Evolutionary conservation across 2,797 vertebrate species (phyloP).

Genomic region (Scleropages formosus): DNA sequence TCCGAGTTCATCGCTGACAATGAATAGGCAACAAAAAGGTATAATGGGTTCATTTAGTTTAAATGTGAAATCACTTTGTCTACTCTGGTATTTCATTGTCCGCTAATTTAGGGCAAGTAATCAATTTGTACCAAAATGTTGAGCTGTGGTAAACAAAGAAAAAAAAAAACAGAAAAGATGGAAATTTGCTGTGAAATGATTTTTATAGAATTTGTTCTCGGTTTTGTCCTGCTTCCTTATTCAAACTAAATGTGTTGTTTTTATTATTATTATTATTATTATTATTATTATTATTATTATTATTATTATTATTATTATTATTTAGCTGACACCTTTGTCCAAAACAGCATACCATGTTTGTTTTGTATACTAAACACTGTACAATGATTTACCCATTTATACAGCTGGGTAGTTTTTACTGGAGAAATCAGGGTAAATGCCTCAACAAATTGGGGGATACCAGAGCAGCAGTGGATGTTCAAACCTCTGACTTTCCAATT

Average conservation of each 20-base stretch:
- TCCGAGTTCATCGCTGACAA: not conserved
- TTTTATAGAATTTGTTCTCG: not conserved
- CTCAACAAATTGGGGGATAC: too few species aligned
- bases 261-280: too few species aligned
- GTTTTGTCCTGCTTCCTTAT: not conserved
- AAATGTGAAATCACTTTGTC: not conserved
- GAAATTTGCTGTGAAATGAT: not conserved
- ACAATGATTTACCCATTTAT: too few species aligned
- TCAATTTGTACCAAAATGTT: not conserved
- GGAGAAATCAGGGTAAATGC: too few species aligned
- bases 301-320: too few species aligned
- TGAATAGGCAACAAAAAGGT: not conserved
- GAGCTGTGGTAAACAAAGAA: not conserved
- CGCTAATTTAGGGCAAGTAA: slow-evolving; percentile 1
- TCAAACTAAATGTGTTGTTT: not conserved
- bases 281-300: too few species aligned
- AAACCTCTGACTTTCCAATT: too few species aligned
- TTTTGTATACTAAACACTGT: too few species aligned
- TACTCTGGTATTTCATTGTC: not conserved
- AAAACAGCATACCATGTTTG: too few species aligned
- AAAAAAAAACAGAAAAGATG: not conserved
- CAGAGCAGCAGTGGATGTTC: too few species aligned
- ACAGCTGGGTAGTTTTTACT: too few species aligned
- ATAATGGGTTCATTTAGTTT: not conserved
- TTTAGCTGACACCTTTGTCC: too few species aligned